Evolutionary conservation across 2,888 invertebrate genomes (phyloP), one percentile per base, ranked within the genome.

Genomic region (Rhaphigaster nebulosa): DNA sequence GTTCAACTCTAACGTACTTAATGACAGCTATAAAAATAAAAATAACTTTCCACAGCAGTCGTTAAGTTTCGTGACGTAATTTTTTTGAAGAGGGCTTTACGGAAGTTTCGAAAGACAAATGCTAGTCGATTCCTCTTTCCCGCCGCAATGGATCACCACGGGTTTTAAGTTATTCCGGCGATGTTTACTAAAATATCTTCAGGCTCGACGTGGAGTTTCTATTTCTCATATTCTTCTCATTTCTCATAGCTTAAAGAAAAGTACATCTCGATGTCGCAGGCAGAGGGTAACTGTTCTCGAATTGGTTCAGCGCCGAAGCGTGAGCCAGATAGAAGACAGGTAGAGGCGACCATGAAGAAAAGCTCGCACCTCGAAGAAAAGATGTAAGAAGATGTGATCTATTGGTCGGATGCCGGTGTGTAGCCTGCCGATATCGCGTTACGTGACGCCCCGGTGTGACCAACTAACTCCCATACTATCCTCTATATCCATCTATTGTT

Each of bases 351-450:
- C 41, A 84, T 45, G 80, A 84, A 84, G 41, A 84, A 84, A 84
- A 84, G 80, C 80, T 38, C 45, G 80, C 80, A 84, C 80, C 80
- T 38, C 45, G 80, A 84, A 84, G 80, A 84, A 84, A 84, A 84
- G 70, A 60, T 2, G n/a, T 60, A 60, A n/a, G 34, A 76, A 60
- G 34, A 45, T 84, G 80, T 84, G 80, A 84, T 84, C 80, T 84
- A 84, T 84, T 45, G 80, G 45, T 12, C 45, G 80, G 80, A 84
- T 84, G 45, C 80, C 45, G 23, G 80, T 23, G 34, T 20, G 70
- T 70, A 70, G 70, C 70, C 70, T 70, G 34, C 34, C 70, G 70
- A 70, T 70, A 34, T 70, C 34, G 70, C 70, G 18, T 34, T 70
- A 70, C 70, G 70, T 70, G 70, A 70, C 1, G 80, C 12, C 23